Evolutionary conservation across 2,888 invertebrate genomes (phyloP), one percentile per base, ranked within the genome.

Genomic region (Drosophila tanythrix): DNA sequence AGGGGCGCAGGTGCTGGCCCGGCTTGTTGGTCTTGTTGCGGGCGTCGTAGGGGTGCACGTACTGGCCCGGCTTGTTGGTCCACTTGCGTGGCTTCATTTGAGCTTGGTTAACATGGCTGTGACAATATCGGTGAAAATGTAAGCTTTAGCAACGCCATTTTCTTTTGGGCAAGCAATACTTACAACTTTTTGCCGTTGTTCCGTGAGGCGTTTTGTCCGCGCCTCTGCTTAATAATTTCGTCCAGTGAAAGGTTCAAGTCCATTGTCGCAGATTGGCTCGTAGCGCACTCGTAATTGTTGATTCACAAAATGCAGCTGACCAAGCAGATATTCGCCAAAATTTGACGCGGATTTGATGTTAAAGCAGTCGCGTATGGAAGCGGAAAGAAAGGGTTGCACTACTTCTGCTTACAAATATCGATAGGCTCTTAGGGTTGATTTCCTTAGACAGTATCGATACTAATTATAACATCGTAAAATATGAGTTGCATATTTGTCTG

Each of bases 21-120:
- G 83, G 74, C 36, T 76, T 82, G 21, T 76, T 79, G 40, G n/a
- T 40, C 93, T 96, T 96, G 79, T 96, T 95, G 57, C 97, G 94
- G 25, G 97, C 97, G 94, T 97, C 97, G 29, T 80, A 76, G 27
- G 82, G 73, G 18, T 80, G 89, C 7, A 69, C 46, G 35, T 18
- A 15, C 33, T 2, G 56, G 40, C 48, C 61, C 5, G 83, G 74
- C 36, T 76, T 82, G n/a, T 77, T 80, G 0, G 77, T 40, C 10
- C 78, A 61, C 62, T 77, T 84, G 2, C 82, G 79, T 18, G 81
- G 72, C 33, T 77, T 77, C 63, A 66, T 74, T 21, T 52, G 46
- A 11, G 56, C 56, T 31, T 57, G n/a, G 46, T 21, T 43, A 31
- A 13, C 33, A 55, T 71, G 55, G 1, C 75, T 75, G 63, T 31